Base-by-base conservation (phyloP, 2,888 invertebrate genomes). In the Noctua janthina region DNA sequence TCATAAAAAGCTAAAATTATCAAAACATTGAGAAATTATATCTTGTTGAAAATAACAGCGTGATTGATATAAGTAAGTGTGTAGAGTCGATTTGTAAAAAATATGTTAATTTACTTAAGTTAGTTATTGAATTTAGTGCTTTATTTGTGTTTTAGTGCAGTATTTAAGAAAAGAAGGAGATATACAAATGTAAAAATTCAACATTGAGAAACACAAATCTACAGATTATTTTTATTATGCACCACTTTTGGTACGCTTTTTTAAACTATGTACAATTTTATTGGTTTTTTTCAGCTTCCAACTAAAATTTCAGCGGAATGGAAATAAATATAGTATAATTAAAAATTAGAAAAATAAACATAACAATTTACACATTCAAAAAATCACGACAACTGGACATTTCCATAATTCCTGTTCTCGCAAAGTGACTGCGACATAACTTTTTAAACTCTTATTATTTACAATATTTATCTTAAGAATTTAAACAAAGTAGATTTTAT, bases 1-100 rank as follows among this genome's bases (percentile, higher is more conserved):
- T 90, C 86, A 90, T 85, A 92, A 92, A 69, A 93, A 93, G 91
- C 92, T 78, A 83, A 91, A 91, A 77, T 82, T 83, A 90, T 85
- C 59, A 89, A 76, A 90, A 88, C 74, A 83, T 82, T 81, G 76
- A 78, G 80, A 88, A 89, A 87, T 77, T n/a, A 84, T 78, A 73
- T 74, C 72, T 67, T 56, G 29, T 83, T 79, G n/a, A 87, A 87
- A 83, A 78, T 86, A 84, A 85, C 39, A 71, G 83, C 77, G 88
- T 88, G 88, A 59, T 82, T 49, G 35, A 84, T 59, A 54, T 46
- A 43, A 74, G 29, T 7, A 79, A 59, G 82, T 88, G 85, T 76
- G 13, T 59, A 59, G 13, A 69, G 3, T 56, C n/a, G 54, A 62
- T 71, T 54, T 43, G 46, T 8, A 56, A 39, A 49, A 72, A n/a